Conservation (phyloP, 2,888 invertebrate genomes). For the Pherbina coryleti region DNA sequence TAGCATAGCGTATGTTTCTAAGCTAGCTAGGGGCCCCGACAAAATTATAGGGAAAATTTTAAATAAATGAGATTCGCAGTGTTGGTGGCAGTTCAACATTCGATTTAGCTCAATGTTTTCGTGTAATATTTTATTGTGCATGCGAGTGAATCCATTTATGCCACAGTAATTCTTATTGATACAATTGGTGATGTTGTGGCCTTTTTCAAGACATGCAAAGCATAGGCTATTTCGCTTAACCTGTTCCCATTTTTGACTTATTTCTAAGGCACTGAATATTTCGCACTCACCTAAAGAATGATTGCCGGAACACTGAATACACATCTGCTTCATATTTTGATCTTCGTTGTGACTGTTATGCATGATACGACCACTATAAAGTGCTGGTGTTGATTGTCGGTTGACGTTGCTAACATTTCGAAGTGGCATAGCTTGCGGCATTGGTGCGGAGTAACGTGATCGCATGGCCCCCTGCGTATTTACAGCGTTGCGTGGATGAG, state of each 20-base stretch:
- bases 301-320: neutral
- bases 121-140: neutral
- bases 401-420: neutral
- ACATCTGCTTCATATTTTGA: neutral
- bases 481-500: too few species aligned
- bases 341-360: neutral
- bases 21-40: neutral
- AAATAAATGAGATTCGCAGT: neutral
- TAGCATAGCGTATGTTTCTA: conserved; percentile 12
- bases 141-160: neutral
- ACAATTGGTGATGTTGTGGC: conserved; percentile 14
- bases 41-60: neutral
- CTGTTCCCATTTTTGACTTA: neutral
- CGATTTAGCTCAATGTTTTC: neutral
- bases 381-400: neutral
- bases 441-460: too few species aligned
- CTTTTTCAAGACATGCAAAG: conserved; percentile 20
- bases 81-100: neutral
- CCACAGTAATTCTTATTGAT: neutral
- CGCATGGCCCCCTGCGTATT: too few species aligned
- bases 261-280: neutral
- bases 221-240: conserved; percentile 10
- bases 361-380: neutral
- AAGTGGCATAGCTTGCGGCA: neutral
- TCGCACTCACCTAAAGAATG: neutral